Base-by-base conservation (phyloP, 2,888 invertebrate species). In the Tethea ocularis region DNA sequence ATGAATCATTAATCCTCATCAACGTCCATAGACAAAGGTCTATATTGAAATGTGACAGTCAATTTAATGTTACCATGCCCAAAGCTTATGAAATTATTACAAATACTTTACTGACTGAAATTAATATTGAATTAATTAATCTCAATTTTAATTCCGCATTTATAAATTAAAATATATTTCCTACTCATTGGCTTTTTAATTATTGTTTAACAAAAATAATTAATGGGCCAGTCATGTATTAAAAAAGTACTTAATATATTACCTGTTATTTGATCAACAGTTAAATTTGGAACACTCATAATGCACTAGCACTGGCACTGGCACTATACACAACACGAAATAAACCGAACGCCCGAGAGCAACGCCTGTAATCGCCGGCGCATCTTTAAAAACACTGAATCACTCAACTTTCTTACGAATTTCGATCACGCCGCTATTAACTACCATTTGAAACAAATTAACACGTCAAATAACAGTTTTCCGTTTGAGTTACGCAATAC, bases 251-350 rank as follows among this genome's bases (percentile, higher is more conserved):
- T 57, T 60, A 59, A 51, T 58, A 59, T 66, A 66, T 66, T 78
- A 93, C 92, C 92, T 89, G 89, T 89, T 64, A 92, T 88, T 84
- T 90, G 89, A 76, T 87, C 89, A 68, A 82, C 84, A 68, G 86
- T 91, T 73, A 93, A 87, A 87, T 93, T 92, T 56, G 93, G 93
- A 67, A 93, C 92, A 83, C 92, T 92, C 89, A 92, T 89, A 69
- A 67, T 81, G 63, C 71, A 73, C 57, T 56, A 52, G 52, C 57
- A 57, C 52, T 66, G 62, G 65, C 73, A 72, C 52, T 66, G 63
- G 65, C 72, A 72, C 78, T 83, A 68, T 72, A 77, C 73, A 70
- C 46, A 20, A 46, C 46, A 46, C 20, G 46, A 17, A 38, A 72
- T 67, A 51, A 61, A 62, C 64, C 64, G 52, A 61, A 54, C 71